These are phyloP conservation scores for Catamblyrhynchus diadema DNA, from an alignment of 2,797 vertebrate genomes.

Conservation along the genomic window DNA sequence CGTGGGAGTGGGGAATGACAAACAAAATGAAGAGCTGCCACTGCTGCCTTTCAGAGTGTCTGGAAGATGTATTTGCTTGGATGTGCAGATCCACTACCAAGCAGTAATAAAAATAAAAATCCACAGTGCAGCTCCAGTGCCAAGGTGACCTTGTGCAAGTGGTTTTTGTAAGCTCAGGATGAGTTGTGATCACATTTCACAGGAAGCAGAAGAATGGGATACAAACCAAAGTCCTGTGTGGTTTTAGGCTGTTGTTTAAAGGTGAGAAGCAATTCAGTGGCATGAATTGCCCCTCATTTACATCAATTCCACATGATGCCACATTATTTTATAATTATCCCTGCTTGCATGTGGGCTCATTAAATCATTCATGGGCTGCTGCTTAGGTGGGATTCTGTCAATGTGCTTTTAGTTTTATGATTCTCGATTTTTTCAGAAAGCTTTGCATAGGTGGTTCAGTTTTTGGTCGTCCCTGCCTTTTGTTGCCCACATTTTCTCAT, in stretches of 20 bases:
- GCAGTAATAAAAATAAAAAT: background rate
- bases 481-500: background rate
- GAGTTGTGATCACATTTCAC: background rate
- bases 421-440: background rate
- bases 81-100: background rate
- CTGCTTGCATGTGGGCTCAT: background rate
- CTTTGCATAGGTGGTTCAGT: background rate
- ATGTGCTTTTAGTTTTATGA: background rate
- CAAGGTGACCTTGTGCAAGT: background rate
- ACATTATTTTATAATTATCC: background rate
- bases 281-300: background rate
- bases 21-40: background rate
- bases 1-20: background rate
- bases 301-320: rapidly evolving
- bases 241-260: background rate
- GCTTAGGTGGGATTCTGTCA: background rate
- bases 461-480: background rate
- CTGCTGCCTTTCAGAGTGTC: background rate
- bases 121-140: background rate
- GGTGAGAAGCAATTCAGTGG: background rate
- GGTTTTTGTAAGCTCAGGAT: rapidly evolving
- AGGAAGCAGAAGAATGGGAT: background rate
- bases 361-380: rapidly evolving
- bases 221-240: rapidly evolving
- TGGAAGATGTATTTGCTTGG: background rate